Base-by-base conservation (phyloP, 1,140 invertebrate species). In the Halictus rubicundus region DNA sequence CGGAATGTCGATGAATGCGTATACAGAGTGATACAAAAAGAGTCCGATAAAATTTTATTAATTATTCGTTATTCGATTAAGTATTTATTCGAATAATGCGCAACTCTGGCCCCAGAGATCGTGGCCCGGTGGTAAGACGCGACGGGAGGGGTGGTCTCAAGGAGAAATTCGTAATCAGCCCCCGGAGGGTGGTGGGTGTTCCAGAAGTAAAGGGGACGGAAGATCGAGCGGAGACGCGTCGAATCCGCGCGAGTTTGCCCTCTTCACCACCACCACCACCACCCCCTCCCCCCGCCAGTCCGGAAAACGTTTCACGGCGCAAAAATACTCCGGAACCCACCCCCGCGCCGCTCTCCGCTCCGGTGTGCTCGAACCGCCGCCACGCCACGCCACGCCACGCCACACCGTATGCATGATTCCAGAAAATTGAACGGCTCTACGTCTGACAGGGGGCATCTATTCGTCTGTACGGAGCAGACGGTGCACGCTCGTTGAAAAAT, bases 391-490 rank as follows among this genome's bases (percentile, higher is more conserved):
- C 74, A n/a, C 60, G 57, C 49, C 49, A 46, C 42, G 54, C 61
- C 46, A 75, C 60, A 78, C 60, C 74, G 78, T 70, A 79, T 81
- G 80, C 72, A 80, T 77, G 80, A 80, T 86, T 85, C 81, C 63
- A 69, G 72, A 85, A 82, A 86, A 86, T 86, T 86, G 84, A 78
- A 86, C 83, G 75, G 77, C 52, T 78, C 78, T 57, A n/a, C 69
- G 61, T 49, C 65, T 70, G 84, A 82, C 66, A 68, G 68, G 68
- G 52, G 66, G 71, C 84, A 85, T 85, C 80, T 75, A 72, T 79
- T 49, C 76, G 69, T 49, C 69, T 68, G 69, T 66, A 81, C 61
- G 60, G 54, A 60, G 79, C 79, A 70, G 77, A 73, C 64, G 79
- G 70, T 49, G 60, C 66, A 71, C 49, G 65, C 78, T 63, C 81